phyloP scores from a whole-genome alignment of 1,140 invertebrate genomes.

The Hylaeus anthracinus region DNA sequence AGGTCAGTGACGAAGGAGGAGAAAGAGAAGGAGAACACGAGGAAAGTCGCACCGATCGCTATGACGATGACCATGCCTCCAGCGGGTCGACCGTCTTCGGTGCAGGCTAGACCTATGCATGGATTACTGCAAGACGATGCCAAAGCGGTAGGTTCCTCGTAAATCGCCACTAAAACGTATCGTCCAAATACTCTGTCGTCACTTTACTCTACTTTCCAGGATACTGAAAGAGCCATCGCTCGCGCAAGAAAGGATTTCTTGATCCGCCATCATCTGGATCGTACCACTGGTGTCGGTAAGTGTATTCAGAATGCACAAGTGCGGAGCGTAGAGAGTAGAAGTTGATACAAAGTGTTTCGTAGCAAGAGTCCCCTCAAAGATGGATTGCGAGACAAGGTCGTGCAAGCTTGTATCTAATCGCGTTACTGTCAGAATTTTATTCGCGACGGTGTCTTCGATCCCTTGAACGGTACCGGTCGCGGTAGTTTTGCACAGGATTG shows the following conservation, averaged over 20 bases:
- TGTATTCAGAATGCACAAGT: slow-evolving; percentile 20
- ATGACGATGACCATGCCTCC: slow-evolving; percentile 67
- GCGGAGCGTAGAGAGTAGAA: too few species aligned
- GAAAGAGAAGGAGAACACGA: slow-evolving; percentile 92
- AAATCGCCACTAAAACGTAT: background rate
- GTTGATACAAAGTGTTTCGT: too few species aligned
- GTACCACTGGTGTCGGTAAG: slow-evolving; percentile 86
- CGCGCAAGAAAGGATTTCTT: slow-evolving; percentile 82
- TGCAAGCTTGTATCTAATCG: too few species aligned
- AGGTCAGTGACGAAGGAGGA: slow-evolving; percentile 92
- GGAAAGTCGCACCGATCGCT: slow-evolving; percentile 82
- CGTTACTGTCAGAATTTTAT: too few species aligned
- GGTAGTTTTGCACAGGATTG: too few species aligned
- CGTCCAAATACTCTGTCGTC: background rate
- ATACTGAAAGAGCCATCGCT: slow-evolving; percentile 80
- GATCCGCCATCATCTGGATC: slow-evolving; percentile 87
- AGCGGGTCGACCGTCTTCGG: slow-evolving; percentile 77
- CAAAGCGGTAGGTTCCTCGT: slow-evolving; percentile 66
- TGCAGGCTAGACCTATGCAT: slow-evolving; percentile 75
- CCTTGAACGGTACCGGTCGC: too few species aligned
- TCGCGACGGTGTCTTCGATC: too few species aligned
- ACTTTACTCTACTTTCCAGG: slow-evolving; percentile 61
- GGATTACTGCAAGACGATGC: slow-evolving; percentile 74
- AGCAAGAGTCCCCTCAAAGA: too few species aligned
- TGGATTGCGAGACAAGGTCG: too few species aligned